Evolutionary conservation across 2,797 vertebrate genomes (phyloP).

Genomic region (Amblyopsis hoosieri): DNA sequence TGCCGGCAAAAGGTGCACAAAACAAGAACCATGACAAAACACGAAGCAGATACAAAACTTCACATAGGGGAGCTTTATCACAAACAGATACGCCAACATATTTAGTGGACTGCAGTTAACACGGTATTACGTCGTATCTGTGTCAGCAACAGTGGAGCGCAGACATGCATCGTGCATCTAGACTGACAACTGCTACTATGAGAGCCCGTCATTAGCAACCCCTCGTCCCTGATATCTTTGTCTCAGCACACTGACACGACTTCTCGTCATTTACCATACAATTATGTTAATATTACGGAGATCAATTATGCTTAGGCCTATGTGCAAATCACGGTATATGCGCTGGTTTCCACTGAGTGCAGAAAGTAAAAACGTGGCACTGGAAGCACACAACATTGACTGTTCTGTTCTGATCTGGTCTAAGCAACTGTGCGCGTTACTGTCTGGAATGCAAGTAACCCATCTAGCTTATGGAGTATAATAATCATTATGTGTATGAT

Average conservation of each 20-base stretch:
- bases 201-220: conserved; percentile 57
- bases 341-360: conserved; percentile 48
- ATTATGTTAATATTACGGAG: conserved; percentile 65
- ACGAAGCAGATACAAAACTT: too few relatives aligned
- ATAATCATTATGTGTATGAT: too few relatives aligned
- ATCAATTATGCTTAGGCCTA: conserved; percentile 56
- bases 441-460: too few relatives aligned
- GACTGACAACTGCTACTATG: conserved; percentile 55
- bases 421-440: conserved; percentile 39
- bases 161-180: not conserved
- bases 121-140: too few relatives aligned
- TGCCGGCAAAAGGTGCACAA: too few relatives aligned
- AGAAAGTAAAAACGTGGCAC: conserved; percentile 41
- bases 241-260: conserved; percentile 42
- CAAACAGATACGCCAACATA: too few relatives aligned
- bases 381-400: conserved; percentile 42
- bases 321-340: conserved; percentile 47
- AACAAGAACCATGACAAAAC: too few relatives aligned
- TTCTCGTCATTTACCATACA: conserved; percentile 66
- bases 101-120: too few relatives aligned
- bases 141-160: too few relatives aligned
- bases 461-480: too few relatives aligned
- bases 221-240: conserved; percentile 46
- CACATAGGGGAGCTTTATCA: too few relatives aligned
- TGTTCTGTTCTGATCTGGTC: conserved; percentile 28